Conservation (phyloP, 2,113 vertebrate genomes). For the Tonatia bakeri region DNA sequence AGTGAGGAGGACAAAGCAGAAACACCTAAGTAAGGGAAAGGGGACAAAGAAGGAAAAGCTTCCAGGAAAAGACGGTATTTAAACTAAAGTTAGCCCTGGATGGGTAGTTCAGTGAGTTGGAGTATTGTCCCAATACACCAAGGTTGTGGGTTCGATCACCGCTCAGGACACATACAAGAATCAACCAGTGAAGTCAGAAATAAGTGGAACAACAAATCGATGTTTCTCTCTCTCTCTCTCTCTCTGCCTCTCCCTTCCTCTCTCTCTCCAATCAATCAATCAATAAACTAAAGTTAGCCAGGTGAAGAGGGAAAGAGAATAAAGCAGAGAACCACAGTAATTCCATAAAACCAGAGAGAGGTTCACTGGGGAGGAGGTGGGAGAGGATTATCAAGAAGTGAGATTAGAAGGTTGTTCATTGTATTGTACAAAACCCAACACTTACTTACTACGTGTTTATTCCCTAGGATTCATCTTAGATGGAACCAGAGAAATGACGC, state of each 20-base stretch:
- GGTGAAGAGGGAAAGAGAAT: not conserved
- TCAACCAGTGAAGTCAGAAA: no score
- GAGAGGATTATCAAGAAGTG: not conserved
- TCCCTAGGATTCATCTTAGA: not conserved
- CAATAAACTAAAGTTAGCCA: not conserved
- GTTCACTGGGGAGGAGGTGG: not conserved
- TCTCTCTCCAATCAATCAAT: no score
- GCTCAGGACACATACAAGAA: no score
- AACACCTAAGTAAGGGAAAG: not conserved
- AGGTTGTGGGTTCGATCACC: no score
- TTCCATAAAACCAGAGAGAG: not conserved
- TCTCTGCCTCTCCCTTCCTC: no score
- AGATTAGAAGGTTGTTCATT: not conserved
- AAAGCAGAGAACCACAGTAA: not conserved
- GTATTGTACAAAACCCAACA: not conserved
- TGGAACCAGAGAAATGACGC: not conserved
- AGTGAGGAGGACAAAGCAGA: not conserved
- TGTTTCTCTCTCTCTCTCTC: no score
- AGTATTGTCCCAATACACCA: no score
- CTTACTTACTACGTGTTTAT: not conserved
- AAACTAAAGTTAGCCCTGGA: not conserved
- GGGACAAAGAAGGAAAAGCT: not conserved
- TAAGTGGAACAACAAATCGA: no score
- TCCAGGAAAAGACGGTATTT: not conserved
- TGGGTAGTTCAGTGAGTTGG: no score